These are phyloP conservation scores for Xiphydria camelus DNA, from an alignment of 2,888 invertebrate genomes.

Conservation along the genomic window DNA sequence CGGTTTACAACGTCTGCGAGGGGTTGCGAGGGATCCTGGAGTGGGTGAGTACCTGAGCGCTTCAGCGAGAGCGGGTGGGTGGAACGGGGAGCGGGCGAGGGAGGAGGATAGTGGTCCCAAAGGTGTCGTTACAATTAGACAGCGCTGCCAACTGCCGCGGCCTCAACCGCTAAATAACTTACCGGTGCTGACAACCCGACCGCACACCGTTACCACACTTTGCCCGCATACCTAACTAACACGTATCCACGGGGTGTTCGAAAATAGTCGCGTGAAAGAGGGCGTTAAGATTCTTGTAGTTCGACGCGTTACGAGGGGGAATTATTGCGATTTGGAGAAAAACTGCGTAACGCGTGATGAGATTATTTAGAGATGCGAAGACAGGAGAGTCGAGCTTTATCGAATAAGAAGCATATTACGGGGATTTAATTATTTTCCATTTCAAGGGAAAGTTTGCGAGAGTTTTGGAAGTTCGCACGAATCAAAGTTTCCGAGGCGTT, in stretches of 20 bases:
- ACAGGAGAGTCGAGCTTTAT: no score
- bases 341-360: no score
- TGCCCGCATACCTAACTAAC: constrained; percentile 25
- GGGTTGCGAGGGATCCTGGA: constrained; percentile 28
- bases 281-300: no score
- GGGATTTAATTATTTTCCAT: no score
- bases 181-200: constrained; percentile 55
- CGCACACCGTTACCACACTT: constrained; percentile 39
- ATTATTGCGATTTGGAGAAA: no score
- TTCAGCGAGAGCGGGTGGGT: constrained; percentile 36
- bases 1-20: constrained; percentile 44
- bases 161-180: constrained; percentile 55
- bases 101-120: constrained; percentile 38
- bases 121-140: constrained; percentile 57
- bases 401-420: no score
- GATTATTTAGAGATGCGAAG: no score
- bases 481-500: no score
- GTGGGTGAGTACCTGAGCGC: constrained; percentile 35
- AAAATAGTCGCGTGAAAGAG: constrained; percentile 2
- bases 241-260: neutral
- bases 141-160: constrained; percentile 51
- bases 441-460: no score
- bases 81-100: constrained; percentile 7
- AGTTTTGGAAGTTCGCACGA: no score
- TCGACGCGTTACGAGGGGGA: no score